Evolutionary conservation across 2,888 invertebrate genomes (phyloP), one percentile per base, ranked within the genome.

Genomic region (Brachypterus glaber): DNA sequence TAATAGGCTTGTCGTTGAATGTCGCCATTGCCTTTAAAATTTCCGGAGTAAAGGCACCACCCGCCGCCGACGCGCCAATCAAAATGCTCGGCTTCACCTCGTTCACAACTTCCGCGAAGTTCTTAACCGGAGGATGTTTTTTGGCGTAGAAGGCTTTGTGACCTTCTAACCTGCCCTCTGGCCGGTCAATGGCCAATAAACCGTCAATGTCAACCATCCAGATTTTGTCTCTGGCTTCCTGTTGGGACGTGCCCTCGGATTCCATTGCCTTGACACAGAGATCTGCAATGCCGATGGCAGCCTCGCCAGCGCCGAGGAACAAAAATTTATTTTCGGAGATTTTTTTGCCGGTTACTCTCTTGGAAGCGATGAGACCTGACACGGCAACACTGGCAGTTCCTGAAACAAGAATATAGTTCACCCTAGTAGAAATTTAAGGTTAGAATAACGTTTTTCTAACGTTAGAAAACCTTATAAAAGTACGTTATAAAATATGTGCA

Each of bases 201-300:
- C 98, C 98, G 52, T 88, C 82, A 17, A 92, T 82, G 57, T 98
- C 98, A 51, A 90, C 83, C 88, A 98, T 85, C 80, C 84, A 97
- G 45, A 99, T 92, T 51, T 81, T 82, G n/a, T 76, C 74, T 24
- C 82, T 72, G 0, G 97, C 97, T 53, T 92, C 86, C 53, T 75
- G 69, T 33, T 68, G 53, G 1, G 68, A 53, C 27, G 68, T 62
- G 2, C 27, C 27, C 12, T 27, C 27, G 27, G 11, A 9, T 36
- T 82, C 72, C 91, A 98, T 87, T 0, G 95, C 93, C 51, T 84
- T 81, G 0, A 87, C 85, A 32, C 86, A 78, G 33, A 98, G 72
- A 64, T 85, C 82, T 0, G 96, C 96, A 53, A 62, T 60, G 41
- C 59, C 63, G 11, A 63, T 53, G 9, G 63, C 60, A 1, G 63